phyloP scores from a whole-genome alignment of 1,140 invertebrate species.

The Nephotettix cincticeps region DNA sequence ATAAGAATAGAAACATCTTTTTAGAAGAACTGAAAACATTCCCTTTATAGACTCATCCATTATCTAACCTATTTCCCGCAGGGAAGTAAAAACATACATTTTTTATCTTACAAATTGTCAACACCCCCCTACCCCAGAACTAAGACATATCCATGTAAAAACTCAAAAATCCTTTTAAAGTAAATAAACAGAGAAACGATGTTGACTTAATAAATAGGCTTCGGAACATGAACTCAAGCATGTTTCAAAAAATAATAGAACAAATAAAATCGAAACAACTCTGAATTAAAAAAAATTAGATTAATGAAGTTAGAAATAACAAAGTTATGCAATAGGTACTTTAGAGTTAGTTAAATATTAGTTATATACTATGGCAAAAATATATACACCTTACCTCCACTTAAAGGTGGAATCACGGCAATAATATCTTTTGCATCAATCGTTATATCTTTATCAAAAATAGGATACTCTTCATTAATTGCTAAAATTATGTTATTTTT shows the following conservation, averaged over 20 bases:
- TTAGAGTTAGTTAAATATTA: background rate
- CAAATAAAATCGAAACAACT: background rate
- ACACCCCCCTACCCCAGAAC: too few relatives aligned
- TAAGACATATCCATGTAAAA: too few relatives aligned
- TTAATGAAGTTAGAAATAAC: background rate
- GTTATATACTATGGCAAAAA: too few relatives aligned
- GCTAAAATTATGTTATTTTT: slow-evolving; percentile 71
- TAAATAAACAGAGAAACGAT: too few relatives aligned
- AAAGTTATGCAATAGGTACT: background rate
- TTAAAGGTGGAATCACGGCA: slow-evolving; percentile 41
- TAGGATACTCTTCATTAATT: slow-evolving; percentile 74
- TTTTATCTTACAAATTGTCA: too few relatives aligned
- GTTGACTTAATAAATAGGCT: too few relatives aligned
- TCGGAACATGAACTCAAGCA: background rate
- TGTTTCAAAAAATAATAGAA: background rate
- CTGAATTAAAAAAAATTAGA: background rate
- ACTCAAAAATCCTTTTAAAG: too few relatives aligned
- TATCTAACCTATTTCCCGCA: too few relatives aligned
- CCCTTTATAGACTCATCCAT: too few relatives aligned
- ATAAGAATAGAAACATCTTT: too few relatives aligned
- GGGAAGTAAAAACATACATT: too few relatives aligned
- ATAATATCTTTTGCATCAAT: slow-evolving; percentile 37
- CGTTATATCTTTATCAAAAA: slow-evolving; percentile 35
- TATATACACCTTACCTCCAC: slow-evolving; percentile 44
- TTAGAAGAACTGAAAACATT: too few relatives aligned